Percentiles rank a stretch among this genome's conserved stretches.
phyloP scores from a whole-genome alignment of 2,888 invertebrate species.

The Ditylenchus weischeri region DNA sequence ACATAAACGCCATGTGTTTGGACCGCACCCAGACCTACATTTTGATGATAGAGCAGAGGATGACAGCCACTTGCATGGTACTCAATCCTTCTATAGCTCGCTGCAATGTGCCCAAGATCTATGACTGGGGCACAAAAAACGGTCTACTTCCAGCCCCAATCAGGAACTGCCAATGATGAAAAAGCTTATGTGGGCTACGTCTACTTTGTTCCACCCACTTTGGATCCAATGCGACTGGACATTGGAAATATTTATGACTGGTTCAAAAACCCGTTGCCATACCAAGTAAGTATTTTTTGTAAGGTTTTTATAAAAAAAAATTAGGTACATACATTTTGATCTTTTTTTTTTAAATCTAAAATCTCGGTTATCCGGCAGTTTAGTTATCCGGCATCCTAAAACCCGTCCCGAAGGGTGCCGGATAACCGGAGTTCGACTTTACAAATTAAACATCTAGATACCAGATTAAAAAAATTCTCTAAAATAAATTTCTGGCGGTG shows the following conservation, averaged over 20 bases:
- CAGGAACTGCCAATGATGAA: conserved; percentile 52
- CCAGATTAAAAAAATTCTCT: too few relatives aligned
- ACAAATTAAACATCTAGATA: too few relatives aligned
- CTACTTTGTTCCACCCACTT: conserved; percentile 58
- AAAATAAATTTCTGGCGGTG: too few relatives aligned
- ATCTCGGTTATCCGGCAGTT: too few relatives aligned
- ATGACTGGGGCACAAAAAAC: conserved; percentile 58
- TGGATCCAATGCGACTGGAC: conserved; percentile 57
- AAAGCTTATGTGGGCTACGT: conserved; percentile 58
- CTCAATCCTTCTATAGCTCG: conserved; percentile 56
- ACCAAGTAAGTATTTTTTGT: conserved; percentile 23
- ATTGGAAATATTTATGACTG: conserved; percentile 56
- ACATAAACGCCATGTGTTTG: conserved; percentile 94
- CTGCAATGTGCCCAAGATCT: conserved; percentile 54
- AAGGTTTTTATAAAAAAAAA: background rate
- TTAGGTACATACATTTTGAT: too few relatives aligned
- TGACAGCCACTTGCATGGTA: conserved; percentile 50
- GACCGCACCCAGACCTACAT: conserved; percentile 61
- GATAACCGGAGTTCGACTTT: too few relatives aligned
- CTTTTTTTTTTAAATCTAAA: too few relatives aligned
- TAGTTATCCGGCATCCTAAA: too few relatives aligned
- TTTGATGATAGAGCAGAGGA: conserved; percentile 55
- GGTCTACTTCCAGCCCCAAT: conserved; percentile 56
- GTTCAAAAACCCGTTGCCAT: conserved; percentile 55
- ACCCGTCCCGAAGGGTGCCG: too few relatives aligned